Conservation (phyloP, 2,797 vertebrate species). For the Mus minutoides region DNA sequence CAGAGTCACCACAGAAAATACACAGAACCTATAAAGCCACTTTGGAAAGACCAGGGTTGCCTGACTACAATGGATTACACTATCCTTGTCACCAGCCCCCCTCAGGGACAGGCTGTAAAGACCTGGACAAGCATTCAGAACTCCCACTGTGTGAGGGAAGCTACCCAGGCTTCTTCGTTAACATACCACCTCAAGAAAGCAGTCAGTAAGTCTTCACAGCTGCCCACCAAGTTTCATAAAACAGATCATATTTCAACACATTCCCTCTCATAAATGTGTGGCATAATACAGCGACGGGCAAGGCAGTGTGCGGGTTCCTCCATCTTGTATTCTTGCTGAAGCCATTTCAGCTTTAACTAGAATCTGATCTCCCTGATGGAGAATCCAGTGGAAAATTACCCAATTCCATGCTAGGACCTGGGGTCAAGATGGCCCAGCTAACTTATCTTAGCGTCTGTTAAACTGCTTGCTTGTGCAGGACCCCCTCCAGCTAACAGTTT, state of each 20-base stretch:
- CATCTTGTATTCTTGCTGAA: background rate
- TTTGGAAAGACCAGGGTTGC: background rate
- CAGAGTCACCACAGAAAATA: background rate
- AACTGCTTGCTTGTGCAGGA: background rate
- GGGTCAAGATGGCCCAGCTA: background rate
- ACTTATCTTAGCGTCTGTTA: background rate
- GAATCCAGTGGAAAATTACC: background rate
- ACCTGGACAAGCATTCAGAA: background rate
- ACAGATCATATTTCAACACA: background rate
- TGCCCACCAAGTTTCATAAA: slow-evolving; percentile 8
- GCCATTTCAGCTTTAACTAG: background rate
- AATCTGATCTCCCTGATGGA: background rate
- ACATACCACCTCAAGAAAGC: slow-evolving; percentile 29
- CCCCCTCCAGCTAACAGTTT: background rate
- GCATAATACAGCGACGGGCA: background rate
- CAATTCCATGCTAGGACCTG: background rate
- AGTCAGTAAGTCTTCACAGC: background rate
- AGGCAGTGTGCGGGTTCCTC: background rate
- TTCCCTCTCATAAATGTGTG: background rate
- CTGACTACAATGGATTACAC: background rate
- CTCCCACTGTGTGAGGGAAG: background rate
- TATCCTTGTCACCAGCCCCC: slow-evolving; percentile 30
- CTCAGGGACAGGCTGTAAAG: background rate
- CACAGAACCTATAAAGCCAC: background rate
- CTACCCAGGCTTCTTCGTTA: slow-evolving; percentile 33